A percentile compares a stretch with the other conserved stretches of the same genome.
Conservation (phyloP, 30 jellyfish, hydroid and myxozoan species). For the Hydractinia symbiolongicarpus region DNA sequence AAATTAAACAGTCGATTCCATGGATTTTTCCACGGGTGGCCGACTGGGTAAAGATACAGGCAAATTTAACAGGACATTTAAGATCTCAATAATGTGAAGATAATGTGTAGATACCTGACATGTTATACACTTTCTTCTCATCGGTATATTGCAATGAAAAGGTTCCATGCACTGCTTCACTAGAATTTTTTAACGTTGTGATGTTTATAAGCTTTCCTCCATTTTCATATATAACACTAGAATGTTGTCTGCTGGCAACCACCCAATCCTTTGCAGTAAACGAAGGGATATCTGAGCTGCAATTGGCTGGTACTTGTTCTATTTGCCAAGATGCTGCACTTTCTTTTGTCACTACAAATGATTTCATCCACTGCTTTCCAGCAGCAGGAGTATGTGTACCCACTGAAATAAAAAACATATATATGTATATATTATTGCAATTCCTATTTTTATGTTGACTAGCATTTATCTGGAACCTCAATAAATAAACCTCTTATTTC, state of each 20-base stretch:
- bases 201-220: not conserved
- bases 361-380: conserved; percentile 5
- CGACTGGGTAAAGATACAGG: too few relatives aligned
- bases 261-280: not conserved
- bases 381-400: not conserved
- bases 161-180: conserved; percentile 12
- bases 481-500: too few relatives aligned
- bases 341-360: not conserved
- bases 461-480: too few relatives aligned
- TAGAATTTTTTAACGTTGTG: not conserved
- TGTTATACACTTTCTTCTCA: not conserved
- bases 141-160: conserved; percentile 4
- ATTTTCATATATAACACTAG: not conserved
- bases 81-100: too few relatives aligned
- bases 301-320: not conserved
- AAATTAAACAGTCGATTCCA: too few relatives aligned
- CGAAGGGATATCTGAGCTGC: not conserved
- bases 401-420: not conserved
- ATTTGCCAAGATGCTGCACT: not conserved
- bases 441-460: too few relatives aligned
- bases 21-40: too few relatives aligned
- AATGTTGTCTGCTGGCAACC: not conserved
- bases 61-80: too few relatives aligned
- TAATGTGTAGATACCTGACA: too few relatives aligned
- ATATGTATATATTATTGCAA: not conserved